These are phyloP conservation scores for Trichechus manatus DNA, from an alignment of 2,113 vertebrate genomes.

Conservation along the genomic window DNA sequence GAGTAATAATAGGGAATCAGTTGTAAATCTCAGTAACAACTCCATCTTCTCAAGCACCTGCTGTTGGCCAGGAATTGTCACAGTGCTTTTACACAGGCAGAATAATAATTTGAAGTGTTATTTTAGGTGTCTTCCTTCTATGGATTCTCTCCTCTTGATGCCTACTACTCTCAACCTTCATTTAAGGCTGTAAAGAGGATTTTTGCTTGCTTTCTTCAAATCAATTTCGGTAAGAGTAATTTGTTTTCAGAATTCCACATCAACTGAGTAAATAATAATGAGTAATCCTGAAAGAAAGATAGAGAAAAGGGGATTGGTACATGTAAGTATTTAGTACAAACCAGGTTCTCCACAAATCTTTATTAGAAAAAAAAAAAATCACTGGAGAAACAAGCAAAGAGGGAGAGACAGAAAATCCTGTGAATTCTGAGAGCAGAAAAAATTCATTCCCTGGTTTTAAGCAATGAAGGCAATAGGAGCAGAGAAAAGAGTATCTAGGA, in stretches of 20 bases:
- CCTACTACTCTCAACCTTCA: neutral
- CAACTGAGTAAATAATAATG: neutral
- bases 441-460: neutral
- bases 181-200: neutral
- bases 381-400: neutral
- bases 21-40: neutral
- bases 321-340: neutral
- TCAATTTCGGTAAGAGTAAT: neutral
- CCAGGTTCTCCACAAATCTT: neutral
- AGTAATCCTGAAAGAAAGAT: neutral
- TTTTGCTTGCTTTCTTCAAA: neutral
- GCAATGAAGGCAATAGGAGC: neutral
- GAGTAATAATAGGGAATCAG: neutral
- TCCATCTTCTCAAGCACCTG: neutral
- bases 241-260: conserved; percentile 6
- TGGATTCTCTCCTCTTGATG: neutral
- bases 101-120: neutral
- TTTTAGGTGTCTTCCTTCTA: neutral
- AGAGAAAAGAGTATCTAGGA: neutral
- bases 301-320: neutral
- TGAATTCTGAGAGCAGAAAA: neutral
- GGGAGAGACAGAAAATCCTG: neutral
- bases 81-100: neutral
- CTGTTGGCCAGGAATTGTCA: neutral
- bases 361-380: neutral